These are phyloP conservation scores for Istiophorus platypterus DNA, from an alignment of 2,113 vertebrate species.

Conservation along the genomic window DNA sequence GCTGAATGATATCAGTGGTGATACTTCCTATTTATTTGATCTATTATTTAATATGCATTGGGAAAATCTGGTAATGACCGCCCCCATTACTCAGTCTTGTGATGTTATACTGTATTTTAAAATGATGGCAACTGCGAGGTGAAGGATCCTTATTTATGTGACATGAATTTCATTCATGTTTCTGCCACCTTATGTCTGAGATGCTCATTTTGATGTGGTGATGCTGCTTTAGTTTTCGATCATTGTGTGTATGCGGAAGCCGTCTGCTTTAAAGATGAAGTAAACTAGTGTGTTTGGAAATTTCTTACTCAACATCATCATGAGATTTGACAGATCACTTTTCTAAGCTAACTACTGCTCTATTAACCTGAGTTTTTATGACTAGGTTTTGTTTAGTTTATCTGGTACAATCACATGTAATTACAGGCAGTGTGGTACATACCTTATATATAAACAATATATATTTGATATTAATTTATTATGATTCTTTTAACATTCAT, in stretches of 20 bases:
- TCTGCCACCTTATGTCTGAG: slow-evolving; percentile 20
- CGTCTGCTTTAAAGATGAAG: slow-evolving; percentile 24
- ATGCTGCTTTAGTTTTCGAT: slow-evolving; percentile 33
- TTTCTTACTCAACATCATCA: slow-evolving; percentile 16
- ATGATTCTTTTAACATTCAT: slow-evolving; percentile 72
- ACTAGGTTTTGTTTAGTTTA: slow-evolving; percentile 42
- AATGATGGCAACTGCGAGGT: slow-evolving; percentile 24
- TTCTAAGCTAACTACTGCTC: slow-evolving; percentile 56
- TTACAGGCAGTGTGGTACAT: slow-evolving; percentile 23
- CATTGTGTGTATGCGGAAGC: slow-evolving; percentile 1
- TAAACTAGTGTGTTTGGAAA: neutral
- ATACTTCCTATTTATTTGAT: slow-evolving; percentile 56
- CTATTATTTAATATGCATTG: slow-evolving; percentile 14
- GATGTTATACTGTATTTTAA: slow-evolving; percentile 25
- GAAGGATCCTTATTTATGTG: slow-evolving; percentile 5
- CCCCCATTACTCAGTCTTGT: neutral
- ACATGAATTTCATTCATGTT: slow-evolving; percentile 28
- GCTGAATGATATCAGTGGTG: neutral
- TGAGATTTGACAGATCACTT: slow-evolving; percentile 18
- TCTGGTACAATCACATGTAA: slow-evolving; percentile 53
- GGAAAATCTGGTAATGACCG: neutral
- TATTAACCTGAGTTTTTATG: slow-evolving; percentile 43
- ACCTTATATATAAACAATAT: slow-evolving; percentile 21
- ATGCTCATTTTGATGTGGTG: slow-evolving; percentile 12
- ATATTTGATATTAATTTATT: slow-evolving; percentile 78